Evolutionary conservation across 2,797 vertebrate species (phyloP).

Genomic region (Gymnoscopelus braueri): DNA sequence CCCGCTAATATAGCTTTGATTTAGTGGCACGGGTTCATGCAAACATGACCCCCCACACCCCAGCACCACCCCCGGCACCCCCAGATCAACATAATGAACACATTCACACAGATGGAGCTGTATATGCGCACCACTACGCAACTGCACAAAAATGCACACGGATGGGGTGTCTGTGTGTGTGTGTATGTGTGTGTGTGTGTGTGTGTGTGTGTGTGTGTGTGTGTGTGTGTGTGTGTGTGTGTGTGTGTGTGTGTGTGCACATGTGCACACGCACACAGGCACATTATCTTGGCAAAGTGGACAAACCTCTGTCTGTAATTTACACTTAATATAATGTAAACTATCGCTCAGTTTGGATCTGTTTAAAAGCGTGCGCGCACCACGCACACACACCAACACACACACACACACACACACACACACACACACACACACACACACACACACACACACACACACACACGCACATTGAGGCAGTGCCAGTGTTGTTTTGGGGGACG

Average conservation of each 20-base stretch:
- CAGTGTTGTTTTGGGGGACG: conserved; percentile 33
- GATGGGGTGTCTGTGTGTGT: too few species aligned
- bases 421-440: conserved; percentile 20
- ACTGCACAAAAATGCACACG: not conserved
- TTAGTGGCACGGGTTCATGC: conserved; percentile 76
- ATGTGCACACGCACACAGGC: too few species aligned
- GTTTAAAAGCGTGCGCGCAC: conserved; percentile 15
- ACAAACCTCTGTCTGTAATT: too few species aligned
- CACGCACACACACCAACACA: conserved; percentile 16
- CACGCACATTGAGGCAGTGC: not conserved
- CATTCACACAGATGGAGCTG: conserved; percentile 37
- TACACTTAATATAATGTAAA: too few species aligned
- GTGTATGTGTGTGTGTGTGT: too few species aligned
- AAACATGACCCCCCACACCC: conserved; percentile 71
- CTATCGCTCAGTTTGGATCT: too few species aligned
- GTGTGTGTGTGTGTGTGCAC: too few species aligned
- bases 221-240: too few species aligned
- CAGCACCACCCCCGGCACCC: too few species aligned
- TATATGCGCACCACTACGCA: not conserved
- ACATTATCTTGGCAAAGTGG: too few species aligned
- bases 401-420: conserved; percentile 14
- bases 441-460: conserved; percentile 41
- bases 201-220: too few species aligned
- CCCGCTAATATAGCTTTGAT: conserved; percentile 77
- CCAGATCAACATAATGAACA: conserved; percentile 72